Base-by-base conservation (phyloP, 2,888 invertebrate genomes). In the Meiosimyza decipiens region DNA sequence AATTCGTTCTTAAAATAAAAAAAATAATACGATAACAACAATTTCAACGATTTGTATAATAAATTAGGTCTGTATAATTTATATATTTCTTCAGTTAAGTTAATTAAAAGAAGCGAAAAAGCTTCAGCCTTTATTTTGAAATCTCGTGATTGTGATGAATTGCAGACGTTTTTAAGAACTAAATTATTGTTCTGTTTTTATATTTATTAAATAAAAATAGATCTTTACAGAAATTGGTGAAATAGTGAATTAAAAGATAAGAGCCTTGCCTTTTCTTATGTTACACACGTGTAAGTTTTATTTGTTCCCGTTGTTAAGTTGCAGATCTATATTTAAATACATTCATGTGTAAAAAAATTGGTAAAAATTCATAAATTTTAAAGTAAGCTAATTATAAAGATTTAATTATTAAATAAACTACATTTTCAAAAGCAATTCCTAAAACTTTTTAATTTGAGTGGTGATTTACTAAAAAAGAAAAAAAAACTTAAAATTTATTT, bases 31-130 rank as follows among this genome's bases (percentile, higher is more conserved):
- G 28, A 28, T 28, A 40, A 9, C 9, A 9, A 40, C 40, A 9
- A 9, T 9, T 40, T 40, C 40, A 40, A 40, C 40, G 40, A 40
- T 40, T 40, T 40, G 9, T 40, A 40, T 40, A 7, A 40, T 40
- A 40, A 40, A 40, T 6, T 40, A 40, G 28, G 28, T 28, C 40
- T 9, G 9, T 9, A 40, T 40, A 40, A 40, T 40, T 40, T 40
- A 9, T 9, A 9, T 40, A 7, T 9, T 40, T 40, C 40, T 40
- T 40, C 40, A 7, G 9, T 40, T 40, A 40, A 40, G 40, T 40
- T 40, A 40, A 40, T 40, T 6, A 40, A 40, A 71, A 73, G 74
- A 75, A 72, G 73, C 73, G 75, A 77, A 76, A 47, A 18, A 49
- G 49, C 18, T 63, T 49, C 18, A 47, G 63, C 63, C 63, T 63